These are phyloP conservation scores for Hippotragus niger DNA, from an alignment of 2,113 vertebrate species.

Conservation along the genomic window DNA sequence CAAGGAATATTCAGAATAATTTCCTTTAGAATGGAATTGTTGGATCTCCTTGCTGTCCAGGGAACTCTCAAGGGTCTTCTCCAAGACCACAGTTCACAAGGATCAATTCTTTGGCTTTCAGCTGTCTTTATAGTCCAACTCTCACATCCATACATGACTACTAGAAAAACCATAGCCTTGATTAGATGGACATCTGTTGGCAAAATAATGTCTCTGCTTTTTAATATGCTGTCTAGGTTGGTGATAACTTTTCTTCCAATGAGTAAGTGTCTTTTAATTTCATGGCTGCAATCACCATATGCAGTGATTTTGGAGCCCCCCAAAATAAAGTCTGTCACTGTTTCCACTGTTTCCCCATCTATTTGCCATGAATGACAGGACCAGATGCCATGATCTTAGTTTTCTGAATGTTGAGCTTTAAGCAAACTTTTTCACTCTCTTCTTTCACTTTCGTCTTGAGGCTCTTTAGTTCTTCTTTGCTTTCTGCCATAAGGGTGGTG, in stretches of 20 bases:
- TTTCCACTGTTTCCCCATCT: background rate
- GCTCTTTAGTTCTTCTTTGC: background rate
- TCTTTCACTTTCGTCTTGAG: background rate
- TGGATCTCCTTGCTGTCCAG: background rate
- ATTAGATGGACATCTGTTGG: background rate
- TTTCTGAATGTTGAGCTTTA: background rate
- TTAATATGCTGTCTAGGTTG: background rate
- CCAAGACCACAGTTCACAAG: background rate
- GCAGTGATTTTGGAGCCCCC: background rate
- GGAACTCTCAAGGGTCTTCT: background rate
- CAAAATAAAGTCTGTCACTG: background rate
- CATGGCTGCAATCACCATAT: background rate
- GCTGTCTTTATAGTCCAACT: background rate
- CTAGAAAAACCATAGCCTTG: background rate
- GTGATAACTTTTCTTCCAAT: background rate
- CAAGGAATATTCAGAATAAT: background rate
- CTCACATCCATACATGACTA: background rate
- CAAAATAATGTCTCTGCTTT: background rate
- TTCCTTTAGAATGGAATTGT: background rate
- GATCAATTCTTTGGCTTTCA: background rate
- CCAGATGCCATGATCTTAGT: background rate
- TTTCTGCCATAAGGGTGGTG: background rate
- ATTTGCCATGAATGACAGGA: background rate
- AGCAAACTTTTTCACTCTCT: background rate
- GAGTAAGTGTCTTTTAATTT: background rate